These are phyloP conservation scores for Macrotis lagotis DNA, from an alignment of 2,113 vertebrate species.

Conservation along the genomic window DNA sequence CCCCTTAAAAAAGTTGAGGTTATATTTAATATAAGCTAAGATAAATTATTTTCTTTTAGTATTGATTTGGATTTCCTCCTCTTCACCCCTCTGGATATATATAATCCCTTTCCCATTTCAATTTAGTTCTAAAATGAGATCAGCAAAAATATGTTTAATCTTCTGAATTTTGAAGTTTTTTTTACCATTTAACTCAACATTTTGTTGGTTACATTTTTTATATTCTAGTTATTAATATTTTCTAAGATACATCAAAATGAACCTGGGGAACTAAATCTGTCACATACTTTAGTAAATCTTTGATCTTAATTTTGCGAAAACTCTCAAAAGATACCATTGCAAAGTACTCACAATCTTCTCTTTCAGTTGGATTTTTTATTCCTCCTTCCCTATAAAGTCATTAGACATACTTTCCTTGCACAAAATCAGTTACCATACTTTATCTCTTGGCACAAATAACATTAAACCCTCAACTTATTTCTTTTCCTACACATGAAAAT, in stretches of 20 bases:
- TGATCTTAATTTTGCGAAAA: not conserved
- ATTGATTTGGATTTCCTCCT: slow-evolving; percentile 10
- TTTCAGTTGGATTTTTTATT: not conserved
- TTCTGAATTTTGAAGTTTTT: not conserved
- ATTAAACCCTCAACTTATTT: too few species aligned
- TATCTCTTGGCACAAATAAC: too few species aligned
- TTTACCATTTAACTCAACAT: not conserved
- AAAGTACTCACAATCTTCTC: not conserved
- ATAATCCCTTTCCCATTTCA: not conserved
- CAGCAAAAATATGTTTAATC: not conserved
- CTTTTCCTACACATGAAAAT: not conserved
- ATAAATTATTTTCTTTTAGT: slow-evolving; percentile 28
- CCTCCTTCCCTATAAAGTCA: too few species aligned
- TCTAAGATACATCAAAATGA: slow-evolving; percentile 24
- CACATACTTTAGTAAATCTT: not conserved
- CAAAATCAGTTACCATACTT: too few species aligned
- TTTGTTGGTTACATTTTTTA: not conserved
- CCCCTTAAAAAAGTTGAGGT: not conserved
- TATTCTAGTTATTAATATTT: not conserved
- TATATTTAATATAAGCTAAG: slow-evolving; percentile 29
- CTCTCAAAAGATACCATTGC: not conserved
- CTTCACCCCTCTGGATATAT: not conserved
- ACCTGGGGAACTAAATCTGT: not conserved
- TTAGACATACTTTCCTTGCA: too few species aligned
- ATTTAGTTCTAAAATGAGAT: not conserved